Evolutionary conservation across 2,888 invertebrate species (phyloP).

Genomic region (Oscheius sp.): DNA sequence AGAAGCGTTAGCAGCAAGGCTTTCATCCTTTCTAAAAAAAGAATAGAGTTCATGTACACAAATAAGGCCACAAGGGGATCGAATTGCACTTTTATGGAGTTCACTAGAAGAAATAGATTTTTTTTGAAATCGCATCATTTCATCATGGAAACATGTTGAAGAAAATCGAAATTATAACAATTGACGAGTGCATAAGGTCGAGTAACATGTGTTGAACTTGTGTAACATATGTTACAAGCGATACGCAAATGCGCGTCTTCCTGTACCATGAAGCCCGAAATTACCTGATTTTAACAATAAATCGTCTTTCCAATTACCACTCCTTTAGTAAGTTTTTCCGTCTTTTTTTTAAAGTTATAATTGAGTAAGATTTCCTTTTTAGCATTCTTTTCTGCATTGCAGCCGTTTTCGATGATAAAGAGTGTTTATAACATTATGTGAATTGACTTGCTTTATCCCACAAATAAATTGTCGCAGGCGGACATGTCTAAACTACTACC

Average conservation of each 20-base stretch:
- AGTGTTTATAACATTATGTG: not conserved
- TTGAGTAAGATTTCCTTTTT: not conserved
- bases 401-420: not conserved
- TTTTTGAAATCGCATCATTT: not conserved
- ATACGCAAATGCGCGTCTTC: not conserved
- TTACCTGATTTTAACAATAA: not conserved
- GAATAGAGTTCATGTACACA: conserved; percentile 1
- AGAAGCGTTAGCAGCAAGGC: conserved; percentile 7
- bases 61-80: conserved; percentile 8
- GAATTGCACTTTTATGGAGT: conserved; percentile 12
- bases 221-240: not conserved
- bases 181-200: too few species aligned
- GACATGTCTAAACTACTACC: not conserved
- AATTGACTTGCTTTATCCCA: not conserved
- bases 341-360: not conserved
- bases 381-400: not conserved
- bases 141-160: too few species aligned
- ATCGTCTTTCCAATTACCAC: not conserved
- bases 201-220: not conserved
- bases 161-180: too few species aligned
- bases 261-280: not conserved
- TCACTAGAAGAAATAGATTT: not conserved
- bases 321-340: not conserved
- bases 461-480: not conserved
- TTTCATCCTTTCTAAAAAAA: not conserved